A percentile compares a stretch with the other conserved stretches of the same genome.
phyloP scores from a whole-genome alignment of 2,113 vertebrate species.

The Cebidichthys violaceus region DNA sequence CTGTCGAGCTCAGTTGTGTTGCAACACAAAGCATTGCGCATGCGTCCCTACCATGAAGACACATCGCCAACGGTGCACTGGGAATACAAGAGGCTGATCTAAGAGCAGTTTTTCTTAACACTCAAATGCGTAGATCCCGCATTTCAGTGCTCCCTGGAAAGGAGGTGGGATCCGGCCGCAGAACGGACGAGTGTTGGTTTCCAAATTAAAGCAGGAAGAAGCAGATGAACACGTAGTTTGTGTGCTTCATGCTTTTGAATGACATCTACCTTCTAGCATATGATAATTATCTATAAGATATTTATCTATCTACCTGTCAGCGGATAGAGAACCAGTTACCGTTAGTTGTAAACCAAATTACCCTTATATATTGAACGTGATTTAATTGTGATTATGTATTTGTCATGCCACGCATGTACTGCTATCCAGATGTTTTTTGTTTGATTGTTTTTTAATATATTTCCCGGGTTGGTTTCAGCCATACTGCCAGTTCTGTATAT shows the following conservation, averaged over 20 bases:
- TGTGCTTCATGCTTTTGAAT: not conserved
- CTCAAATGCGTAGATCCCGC: not conserved
- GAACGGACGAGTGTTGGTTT: not conserved
- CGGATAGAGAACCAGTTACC: not conserved
- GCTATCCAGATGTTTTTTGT: not conserved
- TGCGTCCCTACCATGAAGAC: slow-evolving; percentile 33
- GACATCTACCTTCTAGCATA: not conserved
- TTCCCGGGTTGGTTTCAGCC: not conserved
- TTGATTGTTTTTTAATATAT: not conserved
- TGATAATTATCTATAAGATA: not conserved
- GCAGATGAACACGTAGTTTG: not conserved
- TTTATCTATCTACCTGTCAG: not conserved
- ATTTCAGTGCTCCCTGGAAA: not conserved
- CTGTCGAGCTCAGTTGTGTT: slow-evolving; percentile 29
- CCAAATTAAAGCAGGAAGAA: slow-evolving; percentile 2
- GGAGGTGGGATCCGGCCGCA: slow-evolving; percentile 27
- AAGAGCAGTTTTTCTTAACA: slow-evolving; percentile 10
- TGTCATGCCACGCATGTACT: not conserved
- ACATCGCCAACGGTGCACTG: slow-evolving; percentile 14
- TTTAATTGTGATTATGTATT: not conserved
- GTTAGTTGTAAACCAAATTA: not conserved
- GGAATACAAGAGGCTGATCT: slow-evolving; percentile 26
- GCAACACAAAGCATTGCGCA: slow-evolving; percentile 54
- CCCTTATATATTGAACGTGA: not conserved
- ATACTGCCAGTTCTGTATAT: not conserved